Conservation (phyloP, 2,888 invertebrate species). For the Pecten maximus region DNA sequence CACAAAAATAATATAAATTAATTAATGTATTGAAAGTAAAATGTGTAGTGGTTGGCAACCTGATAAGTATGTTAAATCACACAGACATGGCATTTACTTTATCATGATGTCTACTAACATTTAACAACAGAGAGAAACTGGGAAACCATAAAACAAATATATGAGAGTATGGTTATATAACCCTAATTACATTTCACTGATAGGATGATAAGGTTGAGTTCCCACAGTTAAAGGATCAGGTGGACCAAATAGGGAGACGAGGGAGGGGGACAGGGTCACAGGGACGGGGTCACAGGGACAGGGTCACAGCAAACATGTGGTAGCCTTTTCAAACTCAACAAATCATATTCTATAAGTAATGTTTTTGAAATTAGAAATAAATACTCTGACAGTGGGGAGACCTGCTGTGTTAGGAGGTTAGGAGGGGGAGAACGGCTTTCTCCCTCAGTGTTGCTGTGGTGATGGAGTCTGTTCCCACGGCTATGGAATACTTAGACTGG, state of each 20-base stretch:
- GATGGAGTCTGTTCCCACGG: constrained; percentile 21
- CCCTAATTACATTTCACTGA: background rate
- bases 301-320: background rate
- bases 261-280: too few relatives aligned
- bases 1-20: background rate
- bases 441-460: constrained; percentile 1
- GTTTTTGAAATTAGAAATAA: constrained; percentile 35
- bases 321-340: background rate
- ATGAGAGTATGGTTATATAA: background rate
- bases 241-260: too few relatives aligned
- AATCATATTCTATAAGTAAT: constrained; percentile 33
- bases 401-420: constrained; percentile 16
- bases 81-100: background rate
- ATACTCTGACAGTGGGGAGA: background rate
- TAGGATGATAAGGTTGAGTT: background rate
- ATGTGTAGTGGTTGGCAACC: background rate
- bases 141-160: background rate
- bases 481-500: constrained; percentile 9
- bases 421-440: constrained; percentile 23
- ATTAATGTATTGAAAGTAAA: background rate
- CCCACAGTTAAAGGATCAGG: constrained; percentile 13
- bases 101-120: background rate
- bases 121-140: background rate
- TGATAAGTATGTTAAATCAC: background rate
- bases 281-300: background rate